Base-by-base conservation (phyloP, 2,797 vertebrate genomes). In the Masticophis lateralis region DNA sequence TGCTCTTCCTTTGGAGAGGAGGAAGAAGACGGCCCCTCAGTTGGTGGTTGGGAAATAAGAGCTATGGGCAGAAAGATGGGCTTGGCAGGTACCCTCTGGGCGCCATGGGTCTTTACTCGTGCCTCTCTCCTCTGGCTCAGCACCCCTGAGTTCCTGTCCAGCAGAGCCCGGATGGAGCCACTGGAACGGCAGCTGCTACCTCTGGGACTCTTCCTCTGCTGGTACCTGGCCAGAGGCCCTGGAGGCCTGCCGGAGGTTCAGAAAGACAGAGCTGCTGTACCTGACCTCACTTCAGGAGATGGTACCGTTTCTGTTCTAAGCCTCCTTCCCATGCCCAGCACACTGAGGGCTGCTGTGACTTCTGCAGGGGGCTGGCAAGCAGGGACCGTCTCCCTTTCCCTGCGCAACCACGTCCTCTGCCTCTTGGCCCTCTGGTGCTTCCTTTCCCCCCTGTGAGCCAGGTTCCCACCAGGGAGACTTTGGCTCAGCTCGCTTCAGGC, bases 181-280 rank as follows among this genome's bases (percentile, higher is more conserved):
- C 43, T 94, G 94, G 94, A 94, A 91, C 2, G 87, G 89, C 22
- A 94, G 93, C 63, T 95, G 94, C 74, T 95, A 95, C 66, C 89
- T 92, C 90, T 88, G 88, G 92, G 86, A 92, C 32, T 1, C 88
- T 0, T 47, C 28, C 5, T 57, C 86, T 27, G 47, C 2, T 3
- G 13, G 12, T 4, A 89, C 60, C 22, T 95, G 94, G 94, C 56
- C 66, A 2, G 69, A 92, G 55, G 95, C 94, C 37, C 69, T 18
- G 43, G 28, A 69, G 12, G 37, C 87, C 55, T 96, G 95, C 86
- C 92, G 55, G 22, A 88, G 86, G 32, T 96, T 94, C 79, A 69
- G 69, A 43, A 60, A 60, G 5, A 92, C 95, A 0, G 83, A 94
- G 47, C 79, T 96, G 47, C 92, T 96, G 25, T 94, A 92, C 51